phyloP scores from a whole-genome alignment of 2,113 vertebrate genomes.

The Orcinus orca region DNA sequence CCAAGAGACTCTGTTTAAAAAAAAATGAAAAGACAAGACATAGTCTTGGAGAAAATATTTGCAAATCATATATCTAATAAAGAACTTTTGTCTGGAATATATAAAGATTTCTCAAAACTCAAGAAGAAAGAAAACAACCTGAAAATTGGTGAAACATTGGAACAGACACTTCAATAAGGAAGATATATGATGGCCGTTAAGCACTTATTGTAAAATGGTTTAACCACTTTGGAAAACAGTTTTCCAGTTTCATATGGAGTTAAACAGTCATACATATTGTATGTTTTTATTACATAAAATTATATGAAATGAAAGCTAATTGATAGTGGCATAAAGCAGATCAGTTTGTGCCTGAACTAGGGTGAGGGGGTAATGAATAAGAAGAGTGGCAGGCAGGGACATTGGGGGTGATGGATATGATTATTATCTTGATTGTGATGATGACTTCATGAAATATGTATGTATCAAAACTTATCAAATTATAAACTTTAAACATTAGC shows the following conservation, averaged over 20 bases:
- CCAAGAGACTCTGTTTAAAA: not conserved
- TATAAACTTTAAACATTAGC: not conserved
- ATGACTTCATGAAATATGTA: not conserved
- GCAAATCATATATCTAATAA: not conserved
- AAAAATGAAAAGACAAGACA: not conserved
- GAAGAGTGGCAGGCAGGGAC: too few species aligned
- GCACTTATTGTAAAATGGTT: not conserved
- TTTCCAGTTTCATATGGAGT: not conserved
- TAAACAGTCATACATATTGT: not conserved
- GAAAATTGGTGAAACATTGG: not conserved
- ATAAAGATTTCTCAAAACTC: not conserved
- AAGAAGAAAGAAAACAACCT: not conserved
- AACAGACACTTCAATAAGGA: not conserved
- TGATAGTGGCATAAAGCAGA: not conserved
- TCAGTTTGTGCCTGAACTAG: not conserved
- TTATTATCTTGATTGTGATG: not conserved
- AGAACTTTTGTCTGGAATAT: not conserved
- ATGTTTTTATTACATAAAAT: not conserved
- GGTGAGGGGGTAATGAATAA: not conserved
- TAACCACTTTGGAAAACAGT: not conserved
- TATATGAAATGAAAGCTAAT: not conserved
- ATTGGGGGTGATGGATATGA: not conserved
- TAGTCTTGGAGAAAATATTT: not conserved
- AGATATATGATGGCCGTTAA: not conserved
- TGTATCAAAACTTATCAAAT: not conserved